Evolutionary conservation across 2,113 vertebrate species (phyloP), one percentile per base, ranked within the genome.

Genomic region (Rhynchopsitta pachyrhyncha): DNA sequence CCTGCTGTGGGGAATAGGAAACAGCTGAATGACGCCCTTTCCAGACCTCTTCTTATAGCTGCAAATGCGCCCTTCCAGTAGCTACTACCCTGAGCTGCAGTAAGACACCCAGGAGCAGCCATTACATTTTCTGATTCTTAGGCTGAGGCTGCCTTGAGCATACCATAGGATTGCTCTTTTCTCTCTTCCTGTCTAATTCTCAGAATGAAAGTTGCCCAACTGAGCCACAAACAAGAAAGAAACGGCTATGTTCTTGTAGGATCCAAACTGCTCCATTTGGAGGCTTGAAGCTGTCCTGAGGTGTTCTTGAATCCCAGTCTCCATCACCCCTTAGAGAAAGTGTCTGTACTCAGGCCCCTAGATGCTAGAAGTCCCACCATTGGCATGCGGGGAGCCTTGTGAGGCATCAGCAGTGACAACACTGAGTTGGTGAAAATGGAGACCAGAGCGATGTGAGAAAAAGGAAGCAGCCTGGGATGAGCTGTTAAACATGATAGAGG

Each of bases 331-430:
- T 33, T 27, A 71, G 23, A 57, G 8, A 67, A 78, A 24, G 6
- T 25, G 15, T 33, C 60, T 63, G 31, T 71, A 70, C 17, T 70
- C 0, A 0, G 50, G 70, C 17, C 13, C 19, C 2, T 6, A 16
- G 4, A 4, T 57, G 28, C 37, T 25, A 31, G 3, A 83, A 83
- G 42, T 71, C 5, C 42, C 46, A 50, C 0, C 0, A 15, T 11
- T 49, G 69, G 39, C 50, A 68, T 2, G 7, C 0, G 0, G 25
- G 20, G 4, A 88, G 31, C 41, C 37, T 27, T 63, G 25, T 18
- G 22, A 46, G 35, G 1, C 1, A 31, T 7, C 24, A 87, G 59
- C 31, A 90, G 47, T 46, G 57, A 42, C 37, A 85, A 86, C 33
- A 22, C 55, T n/a, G 55, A 59, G 33, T 10, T 59, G 57, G 47